phyloP scores from a whole-genome alignment of 1,140 invertebrate genomes.

The Meloidogyne hapla region DNA sequence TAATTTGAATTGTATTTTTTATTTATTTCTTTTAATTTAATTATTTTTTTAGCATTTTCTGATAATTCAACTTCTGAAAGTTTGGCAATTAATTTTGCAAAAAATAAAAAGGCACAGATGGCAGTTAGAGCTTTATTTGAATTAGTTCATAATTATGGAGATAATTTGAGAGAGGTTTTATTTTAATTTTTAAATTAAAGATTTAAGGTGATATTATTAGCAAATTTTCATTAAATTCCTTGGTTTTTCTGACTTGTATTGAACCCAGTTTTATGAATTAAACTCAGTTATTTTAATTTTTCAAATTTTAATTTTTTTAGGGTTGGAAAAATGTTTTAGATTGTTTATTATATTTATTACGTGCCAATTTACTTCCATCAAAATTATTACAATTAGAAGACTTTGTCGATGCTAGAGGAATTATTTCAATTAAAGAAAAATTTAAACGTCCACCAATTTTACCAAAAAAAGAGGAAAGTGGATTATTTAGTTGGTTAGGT shows the following conservation, averaged over 20 bases:
- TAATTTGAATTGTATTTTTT: no score
- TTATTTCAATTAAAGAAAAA: conserved; percentile 73
- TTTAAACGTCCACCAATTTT: conserved; percentile 17
- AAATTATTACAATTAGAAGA: conserved; percentile 78
- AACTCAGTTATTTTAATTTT: no score
- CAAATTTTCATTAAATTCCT: neutral
- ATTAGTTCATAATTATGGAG: conserved; percentile 83
- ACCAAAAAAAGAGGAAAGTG: conserved; percentile 45
- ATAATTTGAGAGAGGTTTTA: conserved; percentile 76
- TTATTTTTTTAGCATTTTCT: neutral
- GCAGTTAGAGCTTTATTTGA: conserved; percentile 79
- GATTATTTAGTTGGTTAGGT: conserved; percentile 65
- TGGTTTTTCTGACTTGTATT: no score
- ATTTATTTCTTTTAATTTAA: no score
- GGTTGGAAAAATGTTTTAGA: conserved; percentile 94
- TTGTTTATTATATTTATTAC: conserved; percentile 81
- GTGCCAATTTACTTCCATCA: conserved; percentile 79
- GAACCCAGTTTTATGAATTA: no score
- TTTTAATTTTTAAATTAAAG: neutral
- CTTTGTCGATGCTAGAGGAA: conserved; percentile 81
- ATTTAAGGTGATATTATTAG: neutral
- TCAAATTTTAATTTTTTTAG: conserved; percentile 16
- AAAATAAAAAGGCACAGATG: conserved; percentile 78
- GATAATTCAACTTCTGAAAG: conserved; percentile 64
- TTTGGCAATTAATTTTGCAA: conserved; percentile 75